Base-by-base conservation (phyloP, 2,888 invertebrate species). In the Morpho achilles region DNA sequence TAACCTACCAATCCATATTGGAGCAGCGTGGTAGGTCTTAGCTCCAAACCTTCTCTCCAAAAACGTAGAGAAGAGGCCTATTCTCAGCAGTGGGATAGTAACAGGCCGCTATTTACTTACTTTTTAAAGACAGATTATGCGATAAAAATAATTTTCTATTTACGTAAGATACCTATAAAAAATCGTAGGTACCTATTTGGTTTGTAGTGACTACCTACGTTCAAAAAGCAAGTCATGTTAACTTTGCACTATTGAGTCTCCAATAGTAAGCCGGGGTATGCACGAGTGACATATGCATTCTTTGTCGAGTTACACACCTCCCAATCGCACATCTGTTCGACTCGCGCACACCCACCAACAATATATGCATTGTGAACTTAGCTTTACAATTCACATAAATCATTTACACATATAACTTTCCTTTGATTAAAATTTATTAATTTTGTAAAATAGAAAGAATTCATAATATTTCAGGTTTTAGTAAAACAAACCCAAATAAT, bases 261-360 rank as follows among this genome's bases (percentile, higher is more conserved):
- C 89, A 88, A 88, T 89, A 65, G 81, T 71, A 73, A 75, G 68
- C 67, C 69, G 67, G 58, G 54, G 50, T 61, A 42, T 53, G 61
- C 61, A 60, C 54, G 53, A 56, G 68, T 76, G 87, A 84, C 87
- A 87, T 87, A 84, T 87, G 88, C 75, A 75, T 74, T 70, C 77
- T 75, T 79, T 86, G 85, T 85, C 70, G 66, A 73, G 22, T 16
- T 45, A 32, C 42, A 76, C 80, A 79, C 84, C 84, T 83, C 81
- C 76, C 73, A 63, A 53, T 43, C 61, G 71, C 69, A 70, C 88
- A 89, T 87, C 87, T 87, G 88, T 87, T 78, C 65, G 67, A 80
- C 79, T 77, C 62, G 76, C 77, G 73, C 76, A 85, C 87, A 82
- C 88, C 87, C 87, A 86, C 82, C 64, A 67, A 68, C 64, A 58